Evolutionary conservation across 2,113 vertebrate genomes (phyloP), one percentile per base, ranked within the genome.

Genomic region (Catharus bicknelli): DNA sequence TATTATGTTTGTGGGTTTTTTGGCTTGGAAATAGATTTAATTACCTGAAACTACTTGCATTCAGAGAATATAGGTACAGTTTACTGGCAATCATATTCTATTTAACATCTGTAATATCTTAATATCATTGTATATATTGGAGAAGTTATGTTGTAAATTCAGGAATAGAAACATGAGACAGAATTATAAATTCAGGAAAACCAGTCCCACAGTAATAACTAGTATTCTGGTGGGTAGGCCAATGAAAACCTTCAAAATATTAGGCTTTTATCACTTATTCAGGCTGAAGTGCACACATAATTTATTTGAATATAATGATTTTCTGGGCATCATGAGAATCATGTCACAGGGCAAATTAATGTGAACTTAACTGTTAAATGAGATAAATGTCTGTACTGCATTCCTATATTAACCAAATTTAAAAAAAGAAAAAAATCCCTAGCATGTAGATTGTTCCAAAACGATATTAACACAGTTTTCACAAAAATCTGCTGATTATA

Each of bases 281-380:
- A 54, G 25, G 13, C 17, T 74, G 19, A 61, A 90, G 23, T 23
- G 3, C 13, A 8, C 7, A 10, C 7, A 22, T 23, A 36, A 5
- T 22, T 85, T 63, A 34, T 76, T 53, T 45, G 7, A 62, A 55
- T 43, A 36, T 23, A 64, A 69, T 45, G 3, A 1, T 40, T 69
- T 87, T 50, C 19, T 76, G 75, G 16, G 13, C 14, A 66, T 9
- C 20, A 23, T 34, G 38, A 55, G 23, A 70, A 36, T 63, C 11
- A 1, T 0, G 0, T 54, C 14, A 67, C 14, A 38, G 25, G 17
- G 16, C 4, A 82, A 89, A 32, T 2, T 40, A 38, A 17, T 43
- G 18, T 23, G 22, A 3, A 7, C 16, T 66, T 38, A 76, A 5
- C 22, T 68, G 10, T 36, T 88, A 61, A 47, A 48, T 83, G 7